These are phyloP conservation scores for Erynnis tages DNA, from an alignment of 2,888 invertebrate genomes.

Conservation along the genomic window DNA sequence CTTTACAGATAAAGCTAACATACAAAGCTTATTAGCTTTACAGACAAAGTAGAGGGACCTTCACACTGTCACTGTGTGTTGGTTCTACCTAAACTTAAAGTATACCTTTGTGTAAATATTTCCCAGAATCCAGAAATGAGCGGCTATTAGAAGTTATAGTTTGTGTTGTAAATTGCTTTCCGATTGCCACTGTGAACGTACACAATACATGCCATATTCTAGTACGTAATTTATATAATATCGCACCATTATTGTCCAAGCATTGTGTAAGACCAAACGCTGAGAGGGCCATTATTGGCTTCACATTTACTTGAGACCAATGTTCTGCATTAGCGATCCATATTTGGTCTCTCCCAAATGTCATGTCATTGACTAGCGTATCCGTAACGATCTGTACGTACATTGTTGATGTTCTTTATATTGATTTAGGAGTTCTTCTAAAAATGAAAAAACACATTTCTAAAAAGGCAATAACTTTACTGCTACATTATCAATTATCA, in stretches of 20 bases:
- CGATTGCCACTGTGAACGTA: background rate
- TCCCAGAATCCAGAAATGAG: too few species aligned
- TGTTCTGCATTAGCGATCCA: background rate
- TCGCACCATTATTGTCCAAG: background rate
- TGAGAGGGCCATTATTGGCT: background rate
- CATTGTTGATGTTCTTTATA: too few species aligned
- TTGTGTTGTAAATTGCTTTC: background rate
- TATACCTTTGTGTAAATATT: too few species aligned
- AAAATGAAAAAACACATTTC: too few species aligned
- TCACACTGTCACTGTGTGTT: too few species aligned
- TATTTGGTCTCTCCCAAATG: background rate
- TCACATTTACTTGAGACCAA: background rate
- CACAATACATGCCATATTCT: background rate
- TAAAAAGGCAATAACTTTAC: too few species aligned
- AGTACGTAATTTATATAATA: background rate
- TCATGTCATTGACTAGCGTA: background rate
- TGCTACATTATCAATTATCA: too few species aligned
- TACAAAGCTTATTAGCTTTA: too few species aligned
- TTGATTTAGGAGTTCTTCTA: background rate
- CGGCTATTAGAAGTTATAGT: background rate
- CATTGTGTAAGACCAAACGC: background rate
- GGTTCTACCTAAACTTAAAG: too few species aligned
- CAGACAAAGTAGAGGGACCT: too few species aligned
- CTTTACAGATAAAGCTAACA: too few species aligned
- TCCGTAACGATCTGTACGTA: background rate